Percentiles rank a stretch among this genome's conserved stretches.
These are phyloP conservation scores for Huso huso DNA, from an alignment of 2,797 vertebrate species.

Conservation along the genomic window DNA sequence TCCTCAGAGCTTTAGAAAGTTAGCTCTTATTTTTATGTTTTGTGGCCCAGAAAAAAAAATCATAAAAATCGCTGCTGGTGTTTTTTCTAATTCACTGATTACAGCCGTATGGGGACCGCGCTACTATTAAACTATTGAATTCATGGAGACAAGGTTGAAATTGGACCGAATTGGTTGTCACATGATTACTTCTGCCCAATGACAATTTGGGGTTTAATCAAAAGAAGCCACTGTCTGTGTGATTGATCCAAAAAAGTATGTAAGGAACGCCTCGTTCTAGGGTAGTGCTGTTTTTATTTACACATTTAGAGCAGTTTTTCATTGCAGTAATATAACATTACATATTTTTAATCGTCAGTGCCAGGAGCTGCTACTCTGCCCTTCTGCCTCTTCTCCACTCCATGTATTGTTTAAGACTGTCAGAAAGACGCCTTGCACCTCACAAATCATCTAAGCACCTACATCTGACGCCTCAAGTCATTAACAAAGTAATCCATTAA, in stretches of 20 bases:
- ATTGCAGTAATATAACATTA: conserved; percentile 46
- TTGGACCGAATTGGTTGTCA: conserved; percentile 97
- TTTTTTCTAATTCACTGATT: conserved; percentile 87
- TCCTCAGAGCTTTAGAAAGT: conserved; percentile 77
- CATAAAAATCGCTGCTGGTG: conserved; percentile 85
- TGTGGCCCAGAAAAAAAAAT: conserved; percentile 77
- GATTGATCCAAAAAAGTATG: conserved; percentile 95
- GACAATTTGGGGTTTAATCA: conserved; percentile 98
- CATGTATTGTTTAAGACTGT: conserved; percentile 77
- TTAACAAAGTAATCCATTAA: conserved; percentile 81
- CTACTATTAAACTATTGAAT: conserved; percentile 97
- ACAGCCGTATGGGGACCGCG: conserved; percentile 90
- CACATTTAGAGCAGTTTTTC: conserved; percentile 62
- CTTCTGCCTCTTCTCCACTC: conserved; percentile 72
- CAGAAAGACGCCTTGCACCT: conserved; percentile 78
- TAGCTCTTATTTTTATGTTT: conserved; percentile 72
- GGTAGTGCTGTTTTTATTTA: conserved; percentile 87
- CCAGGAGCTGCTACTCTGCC: conserved; percentile 51
- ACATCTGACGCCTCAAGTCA: conserved; percentile 71
- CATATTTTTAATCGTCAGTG: conserved; percentile 55
- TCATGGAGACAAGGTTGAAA: conserved; percentile 96
- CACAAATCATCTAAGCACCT: conserved; percentile 78
- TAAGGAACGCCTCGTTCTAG: conserved; percentile 92
- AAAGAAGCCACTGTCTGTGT: conserved; percentile 98
- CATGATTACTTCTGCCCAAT: conserved; percentile 99